Base-by-base conservation (phyloP, 2,888 invertebrate genomes). In the Pyrocoelia pectoralis region DNA sequence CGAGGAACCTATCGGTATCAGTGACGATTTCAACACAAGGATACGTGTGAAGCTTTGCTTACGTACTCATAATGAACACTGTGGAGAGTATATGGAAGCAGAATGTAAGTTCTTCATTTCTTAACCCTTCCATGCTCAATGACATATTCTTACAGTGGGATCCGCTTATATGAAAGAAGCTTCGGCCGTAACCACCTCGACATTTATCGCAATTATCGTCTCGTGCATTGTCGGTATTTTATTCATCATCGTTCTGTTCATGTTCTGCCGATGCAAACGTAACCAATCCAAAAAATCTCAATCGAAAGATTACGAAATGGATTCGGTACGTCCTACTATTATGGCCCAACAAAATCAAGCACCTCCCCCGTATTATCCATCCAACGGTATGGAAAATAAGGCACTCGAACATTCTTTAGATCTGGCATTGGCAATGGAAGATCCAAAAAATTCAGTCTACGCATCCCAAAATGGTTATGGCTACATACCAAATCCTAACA, bases 261-360 rank as follows among this genome's bases (percentile, higher is more conserved):
- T 95, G 77, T 94, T 94, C 84, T 95, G 94, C 77, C 90, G 92
- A 65, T 93, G 94, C 81, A 92, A 92, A 74, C 87, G 91, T 65
- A 90, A 90, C 76, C 91, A 91, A 76, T 88, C 88, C 72, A 93
- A 93, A 79, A 93, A 94, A 80, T 90, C 93, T 68, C 89, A 89
- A 71, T 88, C 91, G 19, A 95, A 95, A 82, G 94, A 95, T 80
- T 94, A 94, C 79, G 95, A 95, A 83, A 92, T 94, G 91, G 94
- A 94, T 77, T 90, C 93, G 0, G 92, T 93, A 69, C 87, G 93
- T 59, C 93, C 93, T 13, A 91, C 93, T 50, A 90, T 94, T 80
- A 92, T 93, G 40, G 88, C 92, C n/a, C 91, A 92, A 67, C 93
- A 93, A 80, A 92, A 90, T 66, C 92, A 93, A 76, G 93, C 93